These are phyloP conservation scores for Cosmia pyralina DNA, from an alignment of 2,888 invertebrate species.

Conservation along the genomic window DNA sequence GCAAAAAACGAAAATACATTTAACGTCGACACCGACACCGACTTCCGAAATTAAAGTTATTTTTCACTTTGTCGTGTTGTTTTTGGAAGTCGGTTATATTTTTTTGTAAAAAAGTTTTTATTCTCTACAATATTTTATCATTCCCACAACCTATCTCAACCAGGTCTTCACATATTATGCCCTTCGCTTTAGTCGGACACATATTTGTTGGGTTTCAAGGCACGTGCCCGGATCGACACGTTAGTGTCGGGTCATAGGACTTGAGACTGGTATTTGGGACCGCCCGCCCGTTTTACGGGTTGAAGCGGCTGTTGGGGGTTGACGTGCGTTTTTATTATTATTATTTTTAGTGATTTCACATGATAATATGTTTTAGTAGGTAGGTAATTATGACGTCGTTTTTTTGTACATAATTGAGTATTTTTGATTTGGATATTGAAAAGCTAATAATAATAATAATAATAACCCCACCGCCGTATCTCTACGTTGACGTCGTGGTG, in stretches of 20 bases:
- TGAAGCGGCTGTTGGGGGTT: constrained; percentile 62
- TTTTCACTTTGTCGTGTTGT: no score
- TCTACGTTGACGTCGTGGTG: no score
- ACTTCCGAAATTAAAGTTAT: no score
- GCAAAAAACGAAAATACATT: no score
- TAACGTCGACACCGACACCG: no score
- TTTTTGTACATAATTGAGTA: not conserved
- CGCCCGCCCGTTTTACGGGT: constrained; percentile 66
- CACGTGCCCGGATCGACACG: constrained; percentile 73
- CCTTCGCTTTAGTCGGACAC: constrained; percentile 55
- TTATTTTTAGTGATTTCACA: constrained; percentile 1
- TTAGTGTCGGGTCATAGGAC: constrained; percentile 77
- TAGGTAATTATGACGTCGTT: not conserved
- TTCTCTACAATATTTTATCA: constrained; percentile 3
- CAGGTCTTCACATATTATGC: constrained; percentile 41
- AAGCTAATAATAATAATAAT: no score
- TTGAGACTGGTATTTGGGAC: constrained; percentile 61
- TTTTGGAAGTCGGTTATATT: no score
- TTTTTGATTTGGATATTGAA: not conserved
- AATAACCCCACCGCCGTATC: no score
- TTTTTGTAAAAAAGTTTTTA: no score
- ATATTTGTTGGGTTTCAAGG: constrained; percentile 70
- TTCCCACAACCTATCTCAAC: constrained; percentile 35
- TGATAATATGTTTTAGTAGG: constrained; percentile 15
- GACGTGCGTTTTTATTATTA: constrained; percentile 8